Percentiles rank a stretch among this genome's conserved stretches.
phyloP scores from a whole-genome alignment of 2,888 invertebrate species.

The Punctoribates punctum region DNA sequence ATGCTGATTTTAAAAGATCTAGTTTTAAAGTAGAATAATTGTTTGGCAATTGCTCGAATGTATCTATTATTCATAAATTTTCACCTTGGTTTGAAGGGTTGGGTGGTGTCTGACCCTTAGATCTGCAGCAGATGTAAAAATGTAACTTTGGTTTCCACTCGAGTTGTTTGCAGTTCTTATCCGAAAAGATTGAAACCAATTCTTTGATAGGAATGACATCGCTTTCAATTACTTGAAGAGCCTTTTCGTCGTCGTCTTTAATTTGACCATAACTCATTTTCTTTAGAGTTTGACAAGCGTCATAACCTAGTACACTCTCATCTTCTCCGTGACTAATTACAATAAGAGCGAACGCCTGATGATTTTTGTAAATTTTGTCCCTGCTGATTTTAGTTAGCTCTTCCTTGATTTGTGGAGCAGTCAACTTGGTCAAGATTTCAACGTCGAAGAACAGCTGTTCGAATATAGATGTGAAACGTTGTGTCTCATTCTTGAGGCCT shows the following conservation, averaged over 20 bases:
- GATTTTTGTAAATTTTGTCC: neutral
- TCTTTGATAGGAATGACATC: neutral
- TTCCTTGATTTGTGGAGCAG: neutral
- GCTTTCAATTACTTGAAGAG: neutral
- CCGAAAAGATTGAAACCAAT: neutral
- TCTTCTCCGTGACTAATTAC: neutral
- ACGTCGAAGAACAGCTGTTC: neutral
- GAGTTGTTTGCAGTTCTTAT: neutral
- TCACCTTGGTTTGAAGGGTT: too few species aligned
- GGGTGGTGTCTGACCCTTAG: neutral
- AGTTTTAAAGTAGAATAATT: too few species aligned
- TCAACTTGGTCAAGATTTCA: neutral
- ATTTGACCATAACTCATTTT: neutral
- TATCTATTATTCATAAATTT: too few species aligned
- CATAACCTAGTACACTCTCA: neutral
- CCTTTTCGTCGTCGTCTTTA: neutral
- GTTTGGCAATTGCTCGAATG: too few species aligned
- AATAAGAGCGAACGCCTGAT: neutral
- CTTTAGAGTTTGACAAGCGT: neutral
- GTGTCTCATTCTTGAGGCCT: neutral
- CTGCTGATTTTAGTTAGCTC: neutral
- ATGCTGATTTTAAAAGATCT: too few species aligned
- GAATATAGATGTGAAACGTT: neutral
- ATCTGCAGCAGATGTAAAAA: slow-evolving; percentile 14
- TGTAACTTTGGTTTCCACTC: neutral